phyloP scores from a whole-genome alignment of 2,888 invertebrate species.

The Erebia palarica region DNA sequence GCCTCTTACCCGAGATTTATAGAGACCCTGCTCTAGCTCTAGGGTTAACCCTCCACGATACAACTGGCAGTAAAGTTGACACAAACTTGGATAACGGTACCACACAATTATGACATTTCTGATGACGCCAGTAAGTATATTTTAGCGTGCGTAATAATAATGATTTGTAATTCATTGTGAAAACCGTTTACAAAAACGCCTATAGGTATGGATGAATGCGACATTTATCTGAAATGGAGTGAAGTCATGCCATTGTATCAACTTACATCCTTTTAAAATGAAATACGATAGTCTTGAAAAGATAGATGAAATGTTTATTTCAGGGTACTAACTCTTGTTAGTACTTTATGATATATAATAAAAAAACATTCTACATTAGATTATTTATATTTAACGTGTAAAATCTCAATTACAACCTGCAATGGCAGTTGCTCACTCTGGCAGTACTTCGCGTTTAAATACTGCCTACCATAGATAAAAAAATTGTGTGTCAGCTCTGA shows the following conservation, averaged over 20 bases:
- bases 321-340: too few relatives aligned
- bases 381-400: too few relatives aligned
- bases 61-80: conserved; percentile 21
- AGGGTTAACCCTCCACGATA: conserved; percentile 27
- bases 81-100: not conserved
- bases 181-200: conserved; percentile 12
- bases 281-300: not conserved
- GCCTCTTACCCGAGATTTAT: conserved; percentile 66
- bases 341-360: too few relatives aligned
- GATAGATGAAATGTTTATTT: too few relatives aligned
- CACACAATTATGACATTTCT: conserved; percentile 16
- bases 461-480: too few relatives aligned
- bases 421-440: too few relatives aligned
- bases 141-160: not conserved
- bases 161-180: not conserved
- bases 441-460: too few relatives aligned
- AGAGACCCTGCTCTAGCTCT: conserved; percentile 42
- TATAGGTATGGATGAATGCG: conserved; percentile 19
- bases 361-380: too few relatives aligned
- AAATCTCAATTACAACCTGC: too few relatives aligned
- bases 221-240: conserved; percentile 11
- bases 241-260: conserved; percentile 8
- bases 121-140: not conserved
- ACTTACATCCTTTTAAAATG: conserved; percentile 10
- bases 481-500: too few relatives aligned